Base-by-base conservation (phyloP, 1,140 invertebrate species). In the Phymastichus coffea region DNA sequence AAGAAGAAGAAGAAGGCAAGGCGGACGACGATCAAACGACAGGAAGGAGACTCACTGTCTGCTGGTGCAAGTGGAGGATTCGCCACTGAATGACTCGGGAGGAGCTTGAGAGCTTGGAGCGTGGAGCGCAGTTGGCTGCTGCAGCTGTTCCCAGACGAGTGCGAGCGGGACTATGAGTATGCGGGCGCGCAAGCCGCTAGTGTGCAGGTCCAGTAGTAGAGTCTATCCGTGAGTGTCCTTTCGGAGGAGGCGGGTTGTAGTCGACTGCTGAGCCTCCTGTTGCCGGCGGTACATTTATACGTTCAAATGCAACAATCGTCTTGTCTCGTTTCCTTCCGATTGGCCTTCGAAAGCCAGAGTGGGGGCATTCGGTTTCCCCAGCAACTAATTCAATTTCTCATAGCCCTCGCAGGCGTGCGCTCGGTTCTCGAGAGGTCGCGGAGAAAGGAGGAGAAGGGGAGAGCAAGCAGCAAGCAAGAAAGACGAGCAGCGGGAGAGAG, bases 241-340 rank as follows among this genome's bases (percentile, higher is more conserved):
- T 52, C 38, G 57, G 46, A 49, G 57, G 41, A 59, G 41, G 48
- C 43, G 30, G 20, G n/a, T n/a, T 53, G 19, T 22, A 41, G 28
- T 44, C 47, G 55, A 68, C 64, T 68, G 66, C 22, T 57, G 64
- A 57, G 57, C 54, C 41, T 62, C 46, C 57, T 60, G 52, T 67
- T 64, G 63, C 55, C 54, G 63, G 61, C 66, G 63, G 62, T 60
- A 63, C 63, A 66, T 70, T 70, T 70, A 70, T 70, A 70, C 68
- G 60, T 69, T 70, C 65, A 68, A 70, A 69, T 65, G 62, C 61
- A 66, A 68, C 63, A 65, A 70, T 68, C 66, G 58, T 55, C 52
- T 52, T 63, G 48, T 48, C 61, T 59, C 56, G 63, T 66, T 63
- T 61, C 53, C 63, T 56, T 57, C 59, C 58, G 66, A 70, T 68